Percentiles rank a stretch among this genome's conserved stretches.
Conservation (phyloP, 1,140 invertebrate genomes). For the Lordiphosa clarofinis region DNA sequence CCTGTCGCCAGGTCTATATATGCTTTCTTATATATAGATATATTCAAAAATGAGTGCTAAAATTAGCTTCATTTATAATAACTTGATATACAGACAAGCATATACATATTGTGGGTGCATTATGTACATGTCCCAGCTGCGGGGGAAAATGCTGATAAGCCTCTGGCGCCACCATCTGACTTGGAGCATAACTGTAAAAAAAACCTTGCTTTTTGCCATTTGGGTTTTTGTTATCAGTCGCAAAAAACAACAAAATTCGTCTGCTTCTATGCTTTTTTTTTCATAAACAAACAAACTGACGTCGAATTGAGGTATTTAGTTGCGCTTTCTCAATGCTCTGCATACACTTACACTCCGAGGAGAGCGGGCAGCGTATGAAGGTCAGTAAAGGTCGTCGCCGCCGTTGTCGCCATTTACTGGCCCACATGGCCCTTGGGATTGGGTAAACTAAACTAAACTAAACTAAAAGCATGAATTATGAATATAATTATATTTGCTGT, state of each 20-base stretch:
- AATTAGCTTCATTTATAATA: too few species aligned
- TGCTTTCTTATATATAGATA: too few species aligned
- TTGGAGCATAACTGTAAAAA: conserved; percentile 23
- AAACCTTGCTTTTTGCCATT: too few species aligned
- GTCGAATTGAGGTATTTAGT: conserved; percentile 25
- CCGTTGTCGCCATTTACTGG: conserved; percentile 37
- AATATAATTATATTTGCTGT: conserved; percentile 46
- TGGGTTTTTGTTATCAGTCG: conserved; percentile 42
- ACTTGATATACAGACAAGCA: too few species aligned
- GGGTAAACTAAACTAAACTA: background rate
- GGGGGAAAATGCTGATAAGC: too few species aligned
- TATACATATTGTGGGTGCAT: too few species aligned
- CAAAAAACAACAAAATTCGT: background rate
- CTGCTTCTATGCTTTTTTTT: conserved; percentile 46
- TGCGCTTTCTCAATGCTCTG: conserved; percentile 18
- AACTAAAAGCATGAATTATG: conserved; percentile 43
- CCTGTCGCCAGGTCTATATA: too few species aligned
- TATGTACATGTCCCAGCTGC: too few species aligned
- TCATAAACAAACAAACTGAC: conserved; percentile 64
- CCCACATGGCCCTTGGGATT: conserved; percentile 16
- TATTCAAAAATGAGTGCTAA: too few species aligned
- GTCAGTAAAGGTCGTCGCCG: conserved; percentile 74
- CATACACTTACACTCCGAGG: background rate
- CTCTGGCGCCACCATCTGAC: background rate
- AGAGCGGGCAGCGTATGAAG: conserved; percentile 49